Percentiles rank a stretch among this genome's conserved stretches.
Evolutionary conservation across 2,888 invertebrate genomes (phyloP).

Genomic region (Piscicola geometra): DNA sequence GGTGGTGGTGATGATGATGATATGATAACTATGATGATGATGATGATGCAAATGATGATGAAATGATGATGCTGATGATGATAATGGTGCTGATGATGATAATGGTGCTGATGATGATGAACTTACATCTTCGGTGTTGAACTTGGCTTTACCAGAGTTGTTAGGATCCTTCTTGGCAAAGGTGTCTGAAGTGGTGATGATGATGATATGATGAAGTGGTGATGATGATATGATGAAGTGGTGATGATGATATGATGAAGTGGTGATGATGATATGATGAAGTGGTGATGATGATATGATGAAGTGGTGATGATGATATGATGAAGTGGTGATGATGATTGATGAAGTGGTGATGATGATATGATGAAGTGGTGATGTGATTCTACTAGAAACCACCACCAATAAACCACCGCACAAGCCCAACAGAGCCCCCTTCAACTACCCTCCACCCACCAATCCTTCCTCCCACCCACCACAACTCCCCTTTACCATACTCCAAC

Average conservation of each 20-base stretch:
- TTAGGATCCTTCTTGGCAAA: constrained; percentile 29
- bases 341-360: too few species aligned
- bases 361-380: too few species aligned
- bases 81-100: constrained; percentile 16
- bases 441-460: too few species aligned
- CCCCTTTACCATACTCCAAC: too few species aligned
- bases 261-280: too few species aligned
- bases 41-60: constrained; percentile 22
- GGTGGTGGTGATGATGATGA: constrained; percentile 26
- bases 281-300: too few species aligned
- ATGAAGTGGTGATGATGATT: too few species aligned
- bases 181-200: constrained; percentile 14
- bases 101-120: background rate
- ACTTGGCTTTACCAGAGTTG: constrained; percentile 19
- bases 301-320: too few species aligned
- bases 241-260: too few species aligned
- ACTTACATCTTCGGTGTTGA: constrained; percentile 26
- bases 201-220: too few species aligned
- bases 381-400: too few species aligned
- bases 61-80: constrained; percentile 29
- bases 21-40: constrained; percentile 26
- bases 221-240: too few species aligned
- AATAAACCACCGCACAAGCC: background rate
- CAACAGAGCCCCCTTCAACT: background rate
- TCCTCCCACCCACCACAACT: background rate